Base-by-base conservation (phyloP, 2,888 invertebrate species). In the Lasioglossum morio region DNA sequence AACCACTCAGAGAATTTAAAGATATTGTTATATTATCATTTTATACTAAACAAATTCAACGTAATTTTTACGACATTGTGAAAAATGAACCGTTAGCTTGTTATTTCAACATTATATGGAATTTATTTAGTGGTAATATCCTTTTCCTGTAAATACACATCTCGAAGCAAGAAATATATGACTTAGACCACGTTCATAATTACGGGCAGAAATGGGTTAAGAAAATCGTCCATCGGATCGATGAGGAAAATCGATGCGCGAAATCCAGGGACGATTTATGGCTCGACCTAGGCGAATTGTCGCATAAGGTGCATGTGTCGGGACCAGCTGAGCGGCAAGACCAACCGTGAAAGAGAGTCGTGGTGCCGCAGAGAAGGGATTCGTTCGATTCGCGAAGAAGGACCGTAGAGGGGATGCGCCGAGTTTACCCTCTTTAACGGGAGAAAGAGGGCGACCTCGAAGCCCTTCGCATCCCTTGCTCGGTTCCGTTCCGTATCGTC, bases 391-490 rank as follows among this genome's bases (percentile, higher is more conserved):
- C 30, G 69, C 66, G 37, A 40, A 37, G 77, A 69, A 77, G 43
- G 37, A 69, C 48, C 77, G 69, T 66, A 77, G 77, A 77, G 77
- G 77, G 77, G 77, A 69, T 66, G 69, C 66, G 63, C 66, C 77
- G 48, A 53, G 69, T 53, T 48, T 69, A 77, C 69, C 27, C 40
- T 69, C 80, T 81, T 72, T 63, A 76, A 72, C 34, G 43, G 48
- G 46, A 63, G 77, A 87, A 80, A 84, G 80, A 79, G 85, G 87
- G 89, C 86, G 87, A 79, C 92, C 92, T 93, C 91, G 92, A 92
- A 94, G 93, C 93, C 92, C 91, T 92, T 92, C 87, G 89, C 89
- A 53, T 79, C 84, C 69, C 66, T 84, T 84, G 19, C 7, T 27
- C 77, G 46, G 53, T 53, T 53, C 53, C 53, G 53, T n/a, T 53